Percentiles rank a stretch among this genome's conserved stretches.
Evolutionary conservation across 2,797 vertebrate genomes (phyloP).

Genomic region (Crocodylus rhombifer): DNA sequence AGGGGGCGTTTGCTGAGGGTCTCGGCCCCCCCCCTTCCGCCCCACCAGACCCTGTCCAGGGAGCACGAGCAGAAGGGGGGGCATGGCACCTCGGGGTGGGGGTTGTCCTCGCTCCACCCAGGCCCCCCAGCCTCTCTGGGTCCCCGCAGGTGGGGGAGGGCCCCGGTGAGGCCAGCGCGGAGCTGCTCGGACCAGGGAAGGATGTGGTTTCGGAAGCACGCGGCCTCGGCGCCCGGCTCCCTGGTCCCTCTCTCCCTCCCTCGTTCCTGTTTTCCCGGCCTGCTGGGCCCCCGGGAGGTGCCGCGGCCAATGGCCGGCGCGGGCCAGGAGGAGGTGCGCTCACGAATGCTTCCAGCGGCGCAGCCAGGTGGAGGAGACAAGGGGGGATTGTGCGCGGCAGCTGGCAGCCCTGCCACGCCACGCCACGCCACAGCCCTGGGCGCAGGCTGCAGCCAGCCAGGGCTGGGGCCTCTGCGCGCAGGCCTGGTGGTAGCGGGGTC

Average conservation of each 20-base stretch:
- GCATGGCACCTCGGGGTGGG: neutral
- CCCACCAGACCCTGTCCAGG: too few species aligned
- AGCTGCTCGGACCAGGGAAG: neutral
- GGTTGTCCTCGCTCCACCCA: neutral
- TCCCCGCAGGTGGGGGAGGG: too few species aligned
- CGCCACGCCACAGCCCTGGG: too few species aligned
- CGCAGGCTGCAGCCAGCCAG: too few species aligned
- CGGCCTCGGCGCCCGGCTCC: rapidly evolving
- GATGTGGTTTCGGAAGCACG: slow-evolving; percentile 8
- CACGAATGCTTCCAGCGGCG: neutral
- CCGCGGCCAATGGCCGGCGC: neutral
- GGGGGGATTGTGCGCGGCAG: neutral
- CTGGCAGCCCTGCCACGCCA: neutral
- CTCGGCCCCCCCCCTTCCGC: too few species aligned
- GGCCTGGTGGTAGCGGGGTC: too few species aligned
- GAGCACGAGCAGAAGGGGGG: too few species aligned
- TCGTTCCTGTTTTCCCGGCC: neutral
- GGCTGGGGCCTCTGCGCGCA: too few species aligned
- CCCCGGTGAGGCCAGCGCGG: neutral
- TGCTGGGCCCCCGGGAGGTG: neutral
- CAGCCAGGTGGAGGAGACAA: neutral
- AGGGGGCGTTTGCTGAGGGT: too few species aligned
- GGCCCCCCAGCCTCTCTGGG: neutral
- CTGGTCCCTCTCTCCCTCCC: neutral
- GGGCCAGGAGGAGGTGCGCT: neutral